phyloP scores from a whole-genome alignment of 2,888 invertebrate genomes.

The Morinoia aosen region DNA sequence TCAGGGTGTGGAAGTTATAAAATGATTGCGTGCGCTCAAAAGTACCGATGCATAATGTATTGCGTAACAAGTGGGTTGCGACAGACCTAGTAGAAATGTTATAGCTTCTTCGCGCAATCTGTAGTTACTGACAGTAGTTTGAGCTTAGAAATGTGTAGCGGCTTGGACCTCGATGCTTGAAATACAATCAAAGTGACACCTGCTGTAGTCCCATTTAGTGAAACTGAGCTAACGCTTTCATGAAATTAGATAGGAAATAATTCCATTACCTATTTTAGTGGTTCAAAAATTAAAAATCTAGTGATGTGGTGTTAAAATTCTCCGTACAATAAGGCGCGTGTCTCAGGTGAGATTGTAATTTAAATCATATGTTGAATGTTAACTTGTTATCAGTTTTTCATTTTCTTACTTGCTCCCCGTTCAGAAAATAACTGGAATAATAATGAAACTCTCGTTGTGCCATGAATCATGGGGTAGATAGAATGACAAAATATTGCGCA shows the following conservation, averaged over 20 bases:
- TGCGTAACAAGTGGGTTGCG: not conserved
- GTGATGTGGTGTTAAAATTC: not conserved
- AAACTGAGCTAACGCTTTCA: not conserved
- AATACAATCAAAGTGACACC: not conserved
- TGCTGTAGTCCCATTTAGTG: not conserved
- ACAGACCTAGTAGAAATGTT: too few relatives aligned
- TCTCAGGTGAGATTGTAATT: not conserved
- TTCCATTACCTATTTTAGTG: not conserved
- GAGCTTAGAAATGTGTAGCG: not conserved
- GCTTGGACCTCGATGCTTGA: not conserved
- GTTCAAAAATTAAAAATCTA: not conserved
- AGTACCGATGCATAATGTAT: not conserved
- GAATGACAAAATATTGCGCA: not conserved
- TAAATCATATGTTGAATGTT: not conserved
- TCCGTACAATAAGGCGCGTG: not conserved
- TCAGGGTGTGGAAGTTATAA: not conserved
- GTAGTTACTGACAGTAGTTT: not conserved
- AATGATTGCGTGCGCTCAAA: not conserved
- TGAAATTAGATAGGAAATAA: not conserved
- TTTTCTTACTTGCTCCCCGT: not conserved
- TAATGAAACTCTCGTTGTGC: not conserved
- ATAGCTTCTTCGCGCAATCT: too few relatives aligned
- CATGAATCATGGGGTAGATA: not conserved
- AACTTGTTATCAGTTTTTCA: not conserved
- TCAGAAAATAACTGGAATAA: not conserved